Base-by-base conservation (phyloP, 2,888 invertebrate genomes). In the Lomographa bimaculata region DNA sequence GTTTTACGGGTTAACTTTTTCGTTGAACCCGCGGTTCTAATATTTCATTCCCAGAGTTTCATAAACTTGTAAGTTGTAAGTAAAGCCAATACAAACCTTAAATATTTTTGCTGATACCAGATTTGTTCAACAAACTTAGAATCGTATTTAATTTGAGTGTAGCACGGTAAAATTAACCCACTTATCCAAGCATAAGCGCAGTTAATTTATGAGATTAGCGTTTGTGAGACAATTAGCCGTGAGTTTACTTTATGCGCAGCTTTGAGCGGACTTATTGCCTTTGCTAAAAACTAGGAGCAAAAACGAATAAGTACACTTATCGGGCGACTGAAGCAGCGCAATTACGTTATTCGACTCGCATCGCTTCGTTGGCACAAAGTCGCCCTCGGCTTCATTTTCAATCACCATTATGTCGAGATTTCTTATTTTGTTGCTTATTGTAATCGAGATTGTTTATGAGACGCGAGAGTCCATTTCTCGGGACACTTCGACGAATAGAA, bases 141-240 rank as follows among this genome's bases (percentile, higher is more conserved):
- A 60, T 50, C 48, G 41, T 30, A 54, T 54, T 60, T 59, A 56
- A 62, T 60, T 62, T 54, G 35, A 57, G 50, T 51, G 45, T 48
- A 54, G 45, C 46, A 52, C 55, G 47, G 39, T 44, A 27, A 52
- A 52, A 57, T 50, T 60, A 60, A 60, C 60, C 63, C 43, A 61
- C 57, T 61, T 65, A 63, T 47, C 45, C 45, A 38, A 47, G 55
- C 47, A 65, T 64, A 64, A 62, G 60, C 60, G 69, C 60, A 64
- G 63, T 68, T 64, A 64, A 68, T 69, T 71, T 64, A 60, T 53
- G 48, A 62, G 65, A 64, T 70, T 66, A 65, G 57, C 62, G 61
- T 62, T 70, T 62, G 60, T 57, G 56, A 63, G 61, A 61, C 60
- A 61, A 64, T 64, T 63, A 65, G 60, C 56, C 48, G 57, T 55